Evolutionary conservation across 2,113 vertebrate genomes (phyloP).

Genomic region (Otus sunia): DNA sequence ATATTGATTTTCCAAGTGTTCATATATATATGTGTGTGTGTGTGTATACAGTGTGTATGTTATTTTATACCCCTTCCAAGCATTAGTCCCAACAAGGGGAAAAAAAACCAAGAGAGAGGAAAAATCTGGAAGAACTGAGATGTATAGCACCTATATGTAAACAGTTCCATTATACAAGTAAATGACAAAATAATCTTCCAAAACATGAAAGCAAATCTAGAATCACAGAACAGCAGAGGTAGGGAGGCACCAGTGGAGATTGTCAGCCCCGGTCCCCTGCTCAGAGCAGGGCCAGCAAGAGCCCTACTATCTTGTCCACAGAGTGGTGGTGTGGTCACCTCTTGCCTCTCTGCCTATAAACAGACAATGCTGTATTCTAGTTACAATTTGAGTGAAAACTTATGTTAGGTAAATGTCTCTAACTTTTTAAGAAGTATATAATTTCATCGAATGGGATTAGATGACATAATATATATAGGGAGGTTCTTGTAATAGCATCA

Average conservation of each 20-base stretch:
- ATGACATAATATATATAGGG: no score
- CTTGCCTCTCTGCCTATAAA: no score
- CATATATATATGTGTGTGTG: not conserved
- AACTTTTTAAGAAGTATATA: no score
- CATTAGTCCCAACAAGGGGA: not conserved
- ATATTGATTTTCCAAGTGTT: not conserved
- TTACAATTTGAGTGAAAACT: no score
- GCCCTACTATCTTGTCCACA: no score
- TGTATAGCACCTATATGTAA: not conserved
- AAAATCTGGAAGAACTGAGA: not conserved
- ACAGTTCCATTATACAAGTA: not conserved
- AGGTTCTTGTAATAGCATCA: no score
- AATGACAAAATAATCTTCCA: not conserved
- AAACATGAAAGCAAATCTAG: not conserved
- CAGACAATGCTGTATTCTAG: no score
- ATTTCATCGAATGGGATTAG: no score
- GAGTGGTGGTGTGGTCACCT: no score
- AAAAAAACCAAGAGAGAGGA: not conserved
- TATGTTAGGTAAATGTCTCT: no score
- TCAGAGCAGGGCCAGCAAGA: not conserved
- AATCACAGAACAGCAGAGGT: not conserved
- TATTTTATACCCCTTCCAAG: not conserved
- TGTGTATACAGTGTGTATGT: not conserved
- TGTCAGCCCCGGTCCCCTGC: not conserved
- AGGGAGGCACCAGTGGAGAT: not conserved